phyloP scores from a whole-genome alignment of 1,140 invertebrate genomes.

The Lanistes nyassanus region DNA sequence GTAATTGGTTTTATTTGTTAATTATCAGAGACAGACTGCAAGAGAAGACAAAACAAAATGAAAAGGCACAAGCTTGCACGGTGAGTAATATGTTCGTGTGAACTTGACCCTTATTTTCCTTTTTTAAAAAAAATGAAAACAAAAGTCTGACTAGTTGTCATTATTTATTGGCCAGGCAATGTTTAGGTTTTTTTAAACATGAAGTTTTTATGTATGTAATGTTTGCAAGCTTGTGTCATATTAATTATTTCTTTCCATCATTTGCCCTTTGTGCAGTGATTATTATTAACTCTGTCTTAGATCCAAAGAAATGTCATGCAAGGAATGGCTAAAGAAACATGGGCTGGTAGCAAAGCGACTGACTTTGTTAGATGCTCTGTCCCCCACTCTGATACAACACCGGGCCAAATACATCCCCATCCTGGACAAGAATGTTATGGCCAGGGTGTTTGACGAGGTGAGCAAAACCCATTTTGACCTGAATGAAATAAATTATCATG shows the following conservation, averaged over 20 bases:
- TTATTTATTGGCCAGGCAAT: no score
- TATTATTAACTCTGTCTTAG: slow-evolving; percentile 25
- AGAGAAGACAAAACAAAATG: not conserved
- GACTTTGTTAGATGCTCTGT: slow-evolving; percentile 63
- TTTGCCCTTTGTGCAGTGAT: not conserved
- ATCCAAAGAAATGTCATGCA: slow-evolving; percentile 45
- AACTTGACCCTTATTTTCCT: no score
- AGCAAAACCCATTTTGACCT: no score
- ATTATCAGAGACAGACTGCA: not conserved
- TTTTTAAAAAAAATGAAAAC: no score
- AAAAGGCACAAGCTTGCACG: not conserved
- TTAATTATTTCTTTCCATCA: not conserved
- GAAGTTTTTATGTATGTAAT: no score
- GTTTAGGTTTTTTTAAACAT: no score
- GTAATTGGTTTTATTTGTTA: not conserved
- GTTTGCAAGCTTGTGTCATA: not conserved
- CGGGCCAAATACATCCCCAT: slow-evolving; percentile 62
- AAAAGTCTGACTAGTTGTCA: no score
- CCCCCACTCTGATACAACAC: slow-evolving; percentile 58
- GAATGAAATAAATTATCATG: not conserved
- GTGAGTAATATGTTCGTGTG: not conserved
- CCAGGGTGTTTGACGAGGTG: slow-evolving; percentile 66
- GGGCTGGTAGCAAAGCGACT: slow-evolving; percentile 61
- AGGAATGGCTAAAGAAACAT: slow-evolving; percentile 62
- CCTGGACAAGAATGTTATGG: slow-evolving; percentile 60